Percentiles rank a stretch among this genome's conserved stretches.
Evolutionary conservation across 23 tunicate species (phyloP).

Genomic region (Aplidium turbinatum): DNA sequence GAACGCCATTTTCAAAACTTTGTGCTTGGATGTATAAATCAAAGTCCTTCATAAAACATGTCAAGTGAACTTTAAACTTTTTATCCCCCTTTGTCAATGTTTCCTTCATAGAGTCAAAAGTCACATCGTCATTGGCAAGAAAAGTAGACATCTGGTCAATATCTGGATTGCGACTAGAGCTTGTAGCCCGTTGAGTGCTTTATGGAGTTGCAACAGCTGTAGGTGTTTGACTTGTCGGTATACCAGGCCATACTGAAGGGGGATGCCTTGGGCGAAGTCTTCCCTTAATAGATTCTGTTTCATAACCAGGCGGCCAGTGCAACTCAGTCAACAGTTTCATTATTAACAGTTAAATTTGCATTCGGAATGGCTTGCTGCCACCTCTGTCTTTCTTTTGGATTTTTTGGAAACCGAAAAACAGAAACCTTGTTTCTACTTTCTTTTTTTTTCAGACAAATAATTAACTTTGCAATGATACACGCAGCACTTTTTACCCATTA

Average conservation of each 20-base stretch:
- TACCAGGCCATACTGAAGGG: not conserved
- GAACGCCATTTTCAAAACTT: not conserved
- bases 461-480: conserved; percentile 2
- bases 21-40: not conserved
- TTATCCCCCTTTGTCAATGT: not conserved
- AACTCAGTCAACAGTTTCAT: conserved; percentile 7
- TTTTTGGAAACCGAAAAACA: conserved; percentile 1
- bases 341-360: conserved; percentile 5
- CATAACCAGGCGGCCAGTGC: conserved; percentile 20
- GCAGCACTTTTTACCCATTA: conserved; percentile 13
- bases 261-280: not conserved
- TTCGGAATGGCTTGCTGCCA: conserved; percentile 10
- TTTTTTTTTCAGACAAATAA: conserved; percentile 2
- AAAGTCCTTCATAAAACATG: not conserved
- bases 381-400: not conserved
- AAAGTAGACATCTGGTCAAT: not conserved
- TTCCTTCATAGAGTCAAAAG: not conserved
- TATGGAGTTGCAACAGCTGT: not conserved
- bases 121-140: not conserved
- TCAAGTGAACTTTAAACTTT: not conserved
- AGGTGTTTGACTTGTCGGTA: not conserved
- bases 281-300: conserved; percentile 4
- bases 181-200: not conserved
- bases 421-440: not conserved
- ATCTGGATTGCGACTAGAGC: not conserved